Conservation (phyloP, 2,113 vertebrate species). For the Hirundichthys speculiger region DNA sequence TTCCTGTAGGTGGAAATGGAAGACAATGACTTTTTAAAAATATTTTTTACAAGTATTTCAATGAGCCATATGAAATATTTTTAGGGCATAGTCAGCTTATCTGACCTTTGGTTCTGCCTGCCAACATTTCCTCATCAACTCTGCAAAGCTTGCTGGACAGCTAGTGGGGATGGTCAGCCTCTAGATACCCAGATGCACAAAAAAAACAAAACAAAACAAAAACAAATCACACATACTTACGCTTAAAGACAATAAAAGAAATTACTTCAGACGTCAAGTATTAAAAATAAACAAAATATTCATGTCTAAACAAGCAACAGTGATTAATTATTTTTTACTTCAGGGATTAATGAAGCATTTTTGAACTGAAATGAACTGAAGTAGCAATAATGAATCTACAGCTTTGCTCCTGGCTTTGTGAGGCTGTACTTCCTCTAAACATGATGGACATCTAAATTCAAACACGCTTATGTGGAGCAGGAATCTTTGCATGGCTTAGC, state of each 20-base stretch:
- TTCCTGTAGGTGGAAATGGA: conserved; percentile 80
- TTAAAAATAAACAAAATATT: no score
- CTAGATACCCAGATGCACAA: conserved; percentile 74
- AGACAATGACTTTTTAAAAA: not conserved
- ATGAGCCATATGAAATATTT: not conserved
- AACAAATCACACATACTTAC: no score
- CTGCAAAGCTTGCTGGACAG: conserved; percentile 95
- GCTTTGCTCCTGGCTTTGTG: not conserved
- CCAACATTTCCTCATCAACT: conserved; percentile 95
- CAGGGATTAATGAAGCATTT: no score
- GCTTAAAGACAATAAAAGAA: no score
- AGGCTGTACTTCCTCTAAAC: conserved; percentile 1
- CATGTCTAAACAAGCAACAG: no score
- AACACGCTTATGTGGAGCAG: conserved; percentile 1
- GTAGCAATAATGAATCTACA: no score
- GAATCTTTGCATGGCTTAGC: conserved; percentile 1
- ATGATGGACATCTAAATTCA: not conserved
- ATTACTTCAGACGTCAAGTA: no score
- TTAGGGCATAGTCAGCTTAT: not conserved
- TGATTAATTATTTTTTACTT: no score
- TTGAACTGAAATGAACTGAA: no score
- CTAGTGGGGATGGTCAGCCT: conserved; percentile 97
- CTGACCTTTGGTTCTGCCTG: conserved; percentile 94
- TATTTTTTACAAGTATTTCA: not conserved
- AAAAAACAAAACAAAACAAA: conserved; percentile 7